A percentile compares a stretch with the other conserved stretches of the same genome.
Conservation (phyloP, 2,888 invertebrate species). For the Cactoblastis cactorum region DNA sequence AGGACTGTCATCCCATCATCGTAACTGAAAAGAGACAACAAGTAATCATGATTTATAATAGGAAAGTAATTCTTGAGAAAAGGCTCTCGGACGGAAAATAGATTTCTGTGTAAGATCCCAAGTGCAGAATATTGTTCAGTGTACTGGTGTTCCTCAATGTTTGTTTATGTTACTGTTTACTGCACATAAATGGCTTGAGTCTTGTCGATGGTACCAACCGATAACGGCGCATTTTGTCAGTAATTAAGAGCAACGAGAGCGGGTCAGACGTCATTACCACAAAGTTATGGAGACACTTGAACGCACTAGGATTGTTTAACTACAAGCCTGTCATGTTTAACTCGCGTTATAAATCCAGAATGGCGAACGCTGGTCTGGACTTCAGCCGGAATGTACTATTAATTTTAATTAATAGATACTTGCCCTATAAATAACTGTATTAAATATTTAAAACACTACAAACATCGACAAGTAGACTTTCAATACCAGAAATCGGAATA, state of each 20-base stretch:
- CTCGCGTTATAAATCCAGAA: constrained; percentile 49
- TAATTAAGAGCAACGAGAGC: constrained; percentile 68
- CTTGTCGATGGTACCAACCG: constrained; percentile 50
- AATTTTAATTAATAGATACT: constrained; percentile 39
- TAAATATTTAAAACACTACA: constrained; percentile 19
- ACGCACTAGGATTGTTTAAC: constrained; percentile 55
- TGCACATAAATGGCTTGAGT: constrained; percentile 63
- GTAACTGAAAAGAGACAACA: too few species aligned
- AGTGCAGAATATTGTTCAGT: constrained; percentile 49
- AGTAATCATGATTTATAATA: too few species aligned
- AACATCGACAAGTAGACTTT: neutral
- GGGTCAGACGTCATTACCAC: constrained; percentile 57
- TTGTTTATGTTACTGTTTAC: constrained; percentile 64
- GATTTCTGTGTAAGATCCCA: constrained; percentile 5
- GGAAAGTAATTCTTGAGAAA: too few species aligned
- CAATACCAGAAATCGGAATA: neutral
- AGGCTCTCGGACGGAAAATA: neutral
- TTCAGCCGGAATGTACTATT: constrained; percentile 38
- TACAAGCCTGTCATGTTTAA: constrained; percentile 53
- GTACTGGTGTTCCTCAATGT: constrained; percentile 38
- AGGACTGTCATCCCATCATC: too few species aligned
- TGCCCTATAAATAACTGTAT: constrained; percentile 30
- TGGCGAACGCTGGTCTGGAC: constrained; percentile 39
- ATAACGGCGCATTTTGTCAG: constrained; percentile 72
- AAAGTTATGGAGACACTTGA: constrained; percentile 64